Base-by-base conservation (phyloP, 1,140 invertebrate species). In the Megalopta genalis region DNA sequence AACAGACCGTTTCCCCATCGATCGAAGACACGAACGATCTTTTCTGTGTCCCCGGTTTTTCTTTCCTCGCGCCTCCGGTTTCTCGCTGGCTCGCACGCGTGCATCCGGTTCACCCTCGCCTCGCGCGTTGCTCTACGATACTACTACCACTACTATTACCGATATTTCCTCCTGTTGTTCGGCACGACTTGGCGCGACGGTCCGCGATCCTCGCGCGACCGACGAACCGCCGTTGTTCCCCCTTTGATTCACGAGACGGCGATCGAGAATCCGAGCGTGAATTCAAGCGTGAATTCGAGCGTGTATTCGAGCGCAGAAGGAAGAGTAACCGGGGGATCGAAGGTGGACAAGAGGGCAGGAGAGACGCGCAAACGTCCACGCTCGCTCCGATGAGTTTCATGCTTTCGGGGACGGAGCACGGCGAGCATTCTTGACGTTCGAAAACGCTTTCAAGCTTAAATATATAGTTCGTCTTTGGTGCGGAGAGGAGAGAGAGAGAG, bases 21-120 rank as follows among this genome's bases (percentile, higher is more conserved):
- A 71, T 63, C 71, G 76, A 68, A 54, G 37, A 68, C 69, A 81
- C 68, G 14, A 64, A 79, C 12, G 25, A 66, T 65, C 57, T 23
- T 73, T 52, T 78, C 37, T 32, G 23, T 62, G 65, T 46, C 25
- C 49, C 71, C 42, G 42, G 32, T 46, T 46, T 46, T 46, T 12
- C 8, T 46, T 46, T 46, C 12, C 42, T 46, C 42, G 42, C 32
- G 32, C 32, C 32, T 32, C 32, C 1, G 16, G 27, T 14, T 64
- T 57, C 10, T 49, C 42, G 42, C 10, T 46, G 42, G 23, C 65
- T 59, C n/a, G 52, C 8, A 32, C 16, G 18, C 16, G n/a, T 37
- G n/a, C 42, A 2, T 54, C n/a, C 42, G 25, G 21, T 59, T 57
- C 52, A 39, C 64, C 57, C 42, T 46, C 9, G 42, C 14, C 42